Base-by-base conservation (phyloP, 1,140 invertebrate genomes). In the Akabosia matsudoensis region DNA sequence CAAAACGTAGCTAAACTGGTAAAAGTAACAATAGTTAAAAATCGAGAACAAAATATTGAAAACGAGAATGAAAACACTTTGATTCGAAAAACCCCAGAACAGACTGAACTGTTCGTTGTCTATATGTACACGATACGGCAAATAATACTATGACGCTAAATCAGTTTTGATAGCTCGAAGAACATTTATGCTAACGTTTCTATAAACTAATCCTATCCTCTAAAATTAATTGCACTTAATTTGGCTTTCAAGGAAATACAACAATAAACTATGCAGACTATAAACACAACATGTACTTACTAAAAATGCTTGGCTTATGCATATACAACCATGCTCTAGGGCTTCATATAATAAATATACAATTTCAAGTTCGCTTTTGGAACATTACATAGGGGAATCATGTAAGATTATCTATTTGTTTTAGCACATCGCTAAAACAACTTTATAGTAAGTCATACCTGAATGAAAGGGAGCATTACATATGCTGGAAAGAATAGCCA, bases 171-270 rank as follows among this genome's bases (percentile, higher is more conserved):
- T 61, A 4, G 4, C n/a, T 61, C 13, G 14, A 61, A 61, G 54
- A 22, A 10, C 4, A 61, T n/a, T 24, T n/a, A 61, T 61, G n/a
- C 54, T 61, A n/a, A n/a, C n/a, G n/a, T n/a, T n/a, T n/a, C n/a
- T n/a, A n/a, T n/a, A n/a, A n/a, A 61, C 16, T 61, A 45, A 45
- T 45, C 7, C 37, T 45, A 45, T 45, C 37, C 37, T 45, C 18
- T n/a, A n/a, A 45, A 45, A 45, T 45, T 67, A 67, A 67, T 67
- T 67, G 61, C 61, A 67, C 61, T 30, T 67, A 67, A 67, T 67
- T 67, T 67, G 61, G 61, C 61, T 67, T 67, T 67, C 26, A 67
- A 67, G 61, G 31, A 18, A 30, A 67, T 67, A 45, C 18, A 67
- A 67, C 30, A 67, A 67, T 31, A 67, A 67, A 67, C 54, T 56